A percentile compares a stretch with the other conserved stretches of the same genome.
Evolutionary conservation across 2,888 invertebrate species (phyloP).

Genomic region (Coenonympha glycerion): DNA sequence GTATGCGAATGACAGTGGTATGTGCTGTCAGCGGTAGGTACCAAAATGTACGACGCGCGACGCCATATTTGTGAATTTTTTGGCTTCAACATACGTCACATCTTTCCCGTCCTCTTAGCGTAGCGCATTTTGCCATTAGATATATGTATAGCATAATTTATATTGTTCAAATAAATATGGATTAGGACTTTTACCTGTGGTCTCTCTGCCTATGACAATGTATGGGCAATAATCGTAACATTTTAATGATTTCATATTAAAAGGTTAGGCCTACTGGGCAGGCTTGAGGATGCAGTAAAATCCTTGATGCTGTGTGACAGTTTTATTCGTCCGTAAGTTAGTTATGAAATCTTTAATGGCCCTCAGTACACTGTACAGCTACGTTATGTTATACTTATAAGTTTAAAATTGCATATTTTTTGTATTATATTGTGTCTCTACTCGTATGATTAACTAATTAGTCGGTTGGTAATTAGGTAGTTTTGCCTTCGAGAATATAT

Average conservation of each 20-base stretch:
- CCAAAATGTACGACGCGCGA: too few relatives aligned
- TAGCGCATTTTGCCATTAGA: too few relatives aligned
- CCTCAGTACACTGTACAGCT: constrained; percentile 3
- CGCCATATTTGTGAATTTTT: too few relatives aligned
- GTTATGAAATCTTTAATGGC: constrained; percentile 18
- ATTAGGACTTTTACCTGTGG: neutral
- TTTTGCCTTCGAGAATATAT: constrained; percentile 8
- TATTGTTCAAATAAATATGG: neutral
- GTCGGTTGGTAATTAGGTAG: constrained; percentile 10
- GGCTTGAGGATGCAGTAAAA: constrained; percentile 32
- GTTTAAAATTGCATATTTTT: constrained; percentile 19
- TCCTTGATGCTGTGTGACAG: constrained; percentile 11
- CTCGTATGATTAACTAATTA: constrained; percentile 7
- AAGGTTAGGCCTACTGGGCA: constrained; percentile 24
- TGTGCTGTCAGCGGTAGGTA: too few relatives aligned
- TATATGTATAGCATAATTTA: too few relatives aligned
- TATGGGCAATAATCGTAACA: constrained; percentile 45
- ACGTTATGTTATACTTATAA: constrained; percentile 8
- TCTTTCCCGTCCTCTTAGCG: too few relatives aligned
- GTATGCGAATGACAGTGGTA: too few relatives aligned
- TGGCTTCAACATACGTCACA: too few relatives aligned
- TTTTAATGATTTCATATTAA: constrained; percentile 44
- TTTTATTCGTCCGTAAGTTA: constrained; percentile 11
- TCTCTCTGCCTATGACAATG: constrained; percentile 25
- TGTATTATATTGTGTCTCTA: constrained; percentile 10